Base-by-base conservation (phyloP, 2,113 vertebrate genomes). In the Arizona elegans region DNA sequence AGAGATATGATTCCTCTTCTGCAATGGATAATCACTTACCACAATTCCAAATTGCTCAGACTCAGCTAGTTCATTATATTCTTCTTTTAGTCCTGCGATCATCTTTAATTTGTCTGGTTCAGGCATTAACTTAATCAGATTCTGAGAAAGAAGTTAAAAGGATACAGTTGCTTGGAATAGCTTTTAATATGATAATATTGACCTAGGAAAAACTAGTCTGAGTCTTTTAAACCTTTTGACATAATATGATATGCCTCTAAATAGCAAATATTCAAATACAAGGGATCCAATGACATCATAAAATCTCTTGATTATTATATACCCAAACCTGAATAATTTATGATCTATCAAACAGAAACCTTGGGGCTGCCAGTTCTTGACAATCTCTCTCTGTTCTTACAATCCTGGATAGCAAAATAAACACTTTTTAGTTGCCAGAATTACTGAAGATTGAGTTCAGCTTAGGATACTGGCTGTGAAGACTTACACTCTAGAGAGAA, bases 31-130 rank as follows among this genome's bases (percentile, higher is more conserved):
- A 50, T 47, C 88, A 93, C 98, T 98, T 96, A 98, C 98, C 98
- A 98, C 98, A 11, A 98, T 98, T n/a, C 97, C 98, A 93, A 98
- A 99, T 95, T 98, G 98, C 93, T 99, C 99, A 0, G 98, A 95
- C 94, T 98, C 98, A 0, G 98, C 98, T 93, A 99, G 94, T 81
- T 99, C 98, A 8, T 98, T 97, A 26, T 99, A 99, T 75, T 99
- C 98, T 1, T 98, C 97, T 93, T 98, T 98, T 96, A 98, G 95
- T 54, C 98, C 98, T 3, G 94, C 97, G 86, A 99, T 96, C 92
- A 97, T 93, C 29, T 81, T 97, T 90, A 99, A 88, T 95, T 98
- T 97, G 7, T 98, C 98, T 21, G 95, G 86, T 92, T 97, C 96
- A 23, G 98, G 98, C 92, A 99, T 96, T 89, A 98, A 98, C 95